Base-by-base conservation (phyloP, 2,888 invertebrate genomes). In the Machimus atricapillus region DNA sequence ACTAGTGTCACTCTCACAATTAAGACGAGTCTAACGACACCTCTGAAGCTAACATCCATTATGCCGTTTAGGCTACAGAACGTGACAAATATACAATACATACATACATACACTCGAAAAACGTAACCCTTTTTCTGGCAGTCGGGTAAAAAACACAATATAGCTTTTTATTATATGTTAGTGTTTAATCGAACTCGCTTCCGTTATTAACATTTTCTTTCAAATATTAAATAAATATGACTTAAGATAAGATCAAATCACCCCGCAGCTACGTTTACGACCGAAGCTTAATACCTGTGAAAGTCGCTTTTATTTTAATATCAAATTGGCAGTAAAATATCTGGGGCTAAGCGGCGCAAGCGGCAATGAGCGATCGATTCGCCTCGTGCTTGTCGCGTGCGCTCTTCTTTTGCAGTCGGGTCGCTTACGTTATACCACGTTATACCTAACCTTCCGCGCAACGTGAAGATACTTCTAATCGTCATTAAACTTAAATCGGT, bases 331-430 rank as follows among this genome's bases (percentile, higher is more conserved):
- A 23, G 14, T 66, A 66, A 66, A 66, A 66, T 66, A 66, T 66
- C 8, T 19, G 8, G 8, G 12, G 27, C 23, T 19, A 66, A 66
- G 1, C 4, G 19, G 66, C 66, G 12, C 66, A 27, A 66, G 23
- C 27, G 23, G 66, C 66, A 66, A 66, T 66, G 66, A 66, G 66
- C 66, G 66, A 66, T 66, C 66, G 27, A 27, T 23, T 66, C 66
- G 66, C 66, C 87, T 83, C 85, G 86, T 87, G 87, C 87, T 83
- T 27, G 87, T 87, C 87, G 87, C 87, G 87, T 86, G 87, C 87
- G 79, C 86, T 76, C 83, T 37, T n/a, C 78, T 56, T 82, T 12
- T 16, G 56, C 34, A 78, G 9, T 27, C 19, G 78, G 23, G 12
- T 27, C 46, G 43, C 23, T 23, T 78, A 8, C 9, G n/a, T 52